phyloP scores from a whole-genome alignment of 2,797 vertebrate species.

The Leuciscus waleckii region DNA sequence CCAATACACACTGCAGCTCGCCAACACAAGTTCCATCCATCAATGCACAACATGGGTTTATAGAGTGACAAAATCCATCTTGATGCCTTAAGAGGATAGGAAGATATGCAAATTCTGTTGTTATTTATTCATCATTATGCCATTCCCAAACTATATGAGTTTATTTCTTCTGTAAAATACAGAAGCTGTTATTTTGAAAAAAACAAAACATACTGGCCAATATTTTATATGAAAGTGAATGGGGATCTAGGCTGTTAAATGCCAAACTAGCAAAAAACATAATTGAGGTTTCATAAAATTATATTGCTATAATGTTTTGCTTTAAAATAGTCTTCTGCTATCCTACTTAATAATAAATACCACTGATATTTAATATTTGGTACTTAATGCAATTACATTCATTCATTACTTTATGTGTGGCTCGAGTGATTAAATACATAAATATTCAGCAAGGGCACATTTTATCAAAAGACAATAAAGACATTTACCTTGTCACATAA shows the following conservation, averaged over 20 bases:
- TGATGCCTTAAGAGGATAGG: conserved; percentile 39
- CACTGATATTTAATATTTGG: not conserved
- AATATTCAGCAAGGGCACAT: not conserved
- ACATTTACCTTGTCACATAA: not conserved
- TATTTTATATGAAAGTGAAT: not conserved
- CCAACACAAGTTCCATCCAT: conserved; percentile 53
- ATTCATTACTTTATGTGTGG: not conserved
- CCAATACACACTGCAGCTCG: conserved; percentile 59
- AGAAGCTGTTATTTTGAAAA: not conserved
- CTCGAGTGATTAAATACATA: not conserved
- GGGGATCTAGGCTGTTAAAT: not conserved
- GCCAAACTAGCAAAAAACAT: not conserved
- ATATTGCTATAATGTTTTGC: not conserved
- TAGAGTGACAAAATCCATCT: conserved; percentile 56
- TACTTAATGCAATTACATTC: not conserved
- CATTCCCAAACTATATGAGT: not conserved
- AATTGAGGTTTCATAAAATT: not conserved
- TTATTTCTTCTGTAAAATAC: conserved; percentile 1
- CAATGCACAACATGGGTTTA: conserved; percentile 55
- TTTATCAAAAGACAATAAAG: not conserved
- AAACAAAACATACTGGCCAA: too few species aligned
- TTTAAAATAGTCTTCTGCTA: not conserved
- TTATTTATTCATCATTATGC: not conserved
- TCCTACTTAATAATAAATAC: not conserved
- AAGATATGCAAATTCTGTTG: not conserved